Conservation (phyloP, 2,113 vertebrate species). For the Nesogale talazaci region DNA sequence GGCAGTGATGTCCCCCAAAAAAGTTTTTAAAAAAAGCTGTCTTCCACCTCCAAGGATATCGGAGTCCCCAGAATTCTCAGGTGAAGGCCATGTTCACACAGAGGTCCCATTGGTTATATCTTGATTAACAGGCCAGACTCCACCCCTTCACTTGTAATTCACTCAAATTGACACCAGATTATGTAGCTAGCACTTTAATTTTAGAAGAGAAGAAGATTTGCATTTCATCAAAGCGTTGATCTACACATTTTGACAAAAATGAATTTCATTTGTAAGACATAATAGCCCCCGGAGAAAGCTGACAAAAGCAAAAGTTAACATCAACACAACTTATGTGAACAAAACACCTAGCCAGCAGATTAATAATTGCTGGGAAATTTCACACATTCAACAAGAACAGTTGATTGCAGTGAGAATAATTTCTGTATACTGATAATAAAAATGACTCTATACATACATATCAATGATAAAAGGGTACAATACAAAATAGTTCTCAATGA, state of each 20-base stretch:
- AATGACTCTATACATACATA: not conserved
- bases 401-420: not conserved
- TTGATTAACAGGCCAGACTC: too few species aligned
- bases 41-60: too few species aligned
- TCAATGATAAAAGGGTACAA: not conserved
- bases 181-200: too few species aligned
- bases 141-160: too few species aligned
- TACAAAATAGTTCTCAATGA: not conserved
- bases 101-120: too few species aligned
- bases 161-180: too few species aligned
- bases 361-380: conserved; percentile 14
- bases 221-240: not conserved
- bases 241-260: not conserved
- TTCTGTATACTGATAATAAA: not conserved
- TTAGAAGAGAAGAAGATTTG: not conserved
- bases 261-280: conserved; percentile 50
- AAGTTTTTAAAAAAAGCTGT: too few species aligned
- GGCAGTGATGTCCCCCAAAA: too few species aligned
- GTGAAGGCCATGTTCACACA: too few species aligned
- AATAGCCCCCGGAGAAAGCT: not conserved
- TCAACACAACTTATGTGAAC: not conserved
- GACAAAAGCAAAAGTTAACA: conserved; percentile 25
- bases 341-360: conserved; percentile 2
- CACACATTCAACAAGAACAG: not conserved
- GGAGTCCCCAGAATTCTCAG: too few species aligned